Evolutionary conservation across 1,140 invertebrate species (phyloP), one percentile per base, ranked within the genome.

Genomic region (Potamilus streckersoni): DNA sequence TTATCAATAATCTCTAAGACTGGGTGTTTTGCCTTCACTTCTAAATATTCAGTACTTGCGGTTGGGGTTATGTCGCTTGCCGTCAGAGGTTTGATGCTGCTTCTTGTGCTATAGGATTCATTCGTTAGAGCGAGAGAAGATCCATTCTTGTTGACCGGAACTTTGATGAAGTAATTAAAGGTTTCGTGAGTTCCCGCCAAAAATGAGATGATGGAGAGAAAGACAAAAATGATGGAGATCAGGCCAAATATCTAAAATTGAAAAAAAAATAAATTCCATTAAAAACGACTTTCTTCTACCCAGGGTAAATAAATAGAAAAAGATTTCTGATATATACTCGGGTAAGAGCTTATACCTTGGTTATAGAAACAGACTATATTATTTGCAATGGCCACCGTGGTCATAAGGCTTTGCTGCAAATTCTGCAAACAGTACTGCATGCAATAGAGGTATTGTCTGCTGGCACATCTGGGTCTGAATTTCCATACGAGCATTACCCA

Each of bases 1-100:
- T 82, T 80, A 70, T 84, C 84, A 11, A 84, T 79, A 17, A 73
- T 61, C 11, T 69, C n/a, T 14, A 86, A 66, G 0, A 68, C 71
- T 2, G 84, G 82, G 57, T 86, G 75, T 70, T 75, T 75, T 12
- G 20, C 57, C 70, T 64, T 13, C 4, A 67, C 60, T 27, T 59
- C 61, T n/a, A 6, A 38, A 64, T 19, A 20, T 13, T 64, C 20
- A 15, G 14, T 64, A 64, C 20, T 64, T 12, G 62, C 0, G 14
- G 62, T 16, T 19, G 17, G 20, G 62, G 13, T 64, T 14, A 31
- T 14, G 20, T 20, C 14, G 20, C 20, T 64, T 23, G 2, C 31
- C 1, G 19, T 31, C 11, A 5, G 20, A 5, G 31, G 20, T 19
- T 64, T 31, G 31, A 23, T 31, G 62, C 15, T 19, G 62, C 12